phyloP scores from a whole-genome alignment of 2,113 vertebrate species.

The Periophthalmodon schlosseri region DNA sequence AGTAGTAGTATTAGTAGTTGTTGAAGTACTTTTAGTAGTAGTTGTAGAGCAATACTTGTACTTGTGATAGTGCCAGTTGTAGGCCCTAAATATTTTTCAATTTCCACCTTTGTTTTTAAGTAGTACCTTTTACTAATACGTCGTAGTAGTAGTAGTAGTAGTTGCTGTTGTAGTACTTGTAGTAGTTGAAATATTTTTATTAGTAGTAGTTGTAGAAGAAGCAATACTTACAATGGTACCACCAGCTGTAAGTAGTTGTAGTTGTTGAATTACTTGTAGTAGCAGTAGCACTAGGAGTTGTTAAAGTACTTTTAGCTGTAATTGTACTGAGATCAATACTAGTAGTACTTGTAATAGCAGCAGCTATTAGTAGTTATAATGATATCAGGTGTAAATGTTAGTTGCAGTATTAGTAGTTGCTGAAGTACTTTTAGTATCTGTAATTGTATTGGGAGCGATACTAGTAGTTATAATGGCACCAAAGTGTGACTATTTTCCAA shows the following conservation, averaged over 20 bases:
- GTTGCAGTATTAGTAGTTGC: background rate
- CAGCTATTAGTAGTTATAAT: background rate
- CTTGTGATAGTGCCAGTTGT: too few relatives aligned
- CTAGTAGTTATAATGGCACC: background rate
- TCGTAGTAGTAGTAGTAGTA: background rate
- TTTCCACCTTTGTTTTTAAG: too few relatives aligned
- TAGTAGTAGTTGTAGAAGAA: background rate
- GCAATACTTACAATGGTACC: too few relatives aligned
- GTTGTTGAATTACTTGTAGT: background rate
- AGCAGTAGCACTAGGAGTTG: background rate
- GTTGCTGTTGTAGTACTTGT: background rate
- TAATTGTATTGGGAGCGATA: too few relatives aligned
- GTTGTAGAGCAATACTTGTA: too few relatives aligned
- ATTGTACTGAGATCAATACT: background rate
- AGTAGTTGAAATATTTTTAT: background rate
- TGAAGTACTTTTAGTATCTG: background rate
- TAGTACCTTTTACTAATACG: too few relatives aligned
- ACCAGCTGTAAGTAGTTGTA: too few relatives aligned
- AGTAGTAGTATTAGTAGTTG: background rate
- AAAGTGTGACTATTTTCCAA: conserved; percentile 1
- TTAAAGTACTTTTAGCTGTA: background rate
- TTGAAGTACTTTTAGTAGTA: background rate
- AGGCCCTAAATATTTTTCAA: too few relatives aligned
- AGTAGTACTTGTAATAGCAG: background rate
- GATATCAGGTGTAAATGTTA: background rate